Percentiles rank a stretch among this genome's conserved stretches.
phyloP scores from a whole-genome alignment of 2,797 vertebrate species.

The Anguilla marmorata region DNA sequence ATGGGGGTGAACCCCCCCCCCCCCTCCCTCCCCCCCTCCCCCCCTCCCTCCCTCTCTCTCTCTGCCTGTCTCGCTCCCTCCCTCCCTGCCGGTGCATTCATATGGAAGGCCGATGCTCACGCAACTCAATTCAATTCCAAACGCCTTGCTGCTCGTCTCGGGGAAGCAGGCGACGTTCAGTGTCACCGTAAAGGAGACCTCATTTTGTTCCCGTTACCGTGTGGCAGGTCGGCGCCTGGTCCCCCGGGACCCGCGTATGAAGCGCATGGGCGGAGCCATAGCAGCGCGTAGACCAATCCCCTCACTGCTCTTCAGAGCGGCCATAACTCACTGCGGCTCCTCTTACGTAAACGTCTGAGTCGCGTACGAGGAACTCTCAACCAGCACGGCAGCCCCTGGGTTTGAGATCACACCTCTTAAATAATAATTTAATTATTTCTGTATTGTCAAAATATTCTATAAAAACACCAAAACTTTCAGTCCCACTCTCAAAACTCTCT shows the following conservation, averaged over 20 bases:
- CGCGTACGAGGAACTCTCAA: background rate
- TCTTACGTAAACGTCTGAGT: constrained; percentile 4
- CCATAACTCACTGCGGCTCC: background rate
- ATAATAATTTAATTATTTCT: background rate
- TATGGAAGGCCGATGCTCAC: constrained; percentile 10
- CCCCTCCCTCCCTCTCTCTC: background rate
- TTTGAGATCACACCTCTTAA: background rate
- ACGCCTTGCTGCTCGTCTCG: background rate
- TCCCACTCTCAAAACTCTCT: too few relatives aligned
- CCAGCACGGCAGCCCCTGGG: background rate
- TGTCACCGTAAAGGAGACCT: background rate
- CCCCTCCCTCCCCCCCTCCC: background rate
- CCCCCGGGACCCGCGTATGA: background rate
- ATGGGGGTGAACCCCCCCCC: background rate
- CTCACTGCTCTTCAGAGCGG: background rate
- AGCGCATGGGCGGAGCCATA: background rate
- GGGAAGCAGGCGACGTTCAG: background rate
- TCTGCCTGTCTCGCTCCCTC: background rate
- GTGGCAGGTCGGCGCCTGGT: background rate
- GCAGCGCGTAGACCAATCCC: background rate
- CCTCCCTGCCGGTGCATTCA: background rate
- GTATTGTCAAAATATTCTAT: too few relatives aligned
- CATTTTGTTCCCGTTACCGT: background rate
- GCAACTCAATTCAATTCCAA: background rate
- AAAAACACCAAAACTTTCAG: too few relatives aligned